A percentile compares a stretch with the other conserved stretches of the same genome.
These are phyloP conservation scores for Tetraneura akinire DNA, from an alignment of 1,140 invertebrate species.

Conservation along the genomic window DNA sequence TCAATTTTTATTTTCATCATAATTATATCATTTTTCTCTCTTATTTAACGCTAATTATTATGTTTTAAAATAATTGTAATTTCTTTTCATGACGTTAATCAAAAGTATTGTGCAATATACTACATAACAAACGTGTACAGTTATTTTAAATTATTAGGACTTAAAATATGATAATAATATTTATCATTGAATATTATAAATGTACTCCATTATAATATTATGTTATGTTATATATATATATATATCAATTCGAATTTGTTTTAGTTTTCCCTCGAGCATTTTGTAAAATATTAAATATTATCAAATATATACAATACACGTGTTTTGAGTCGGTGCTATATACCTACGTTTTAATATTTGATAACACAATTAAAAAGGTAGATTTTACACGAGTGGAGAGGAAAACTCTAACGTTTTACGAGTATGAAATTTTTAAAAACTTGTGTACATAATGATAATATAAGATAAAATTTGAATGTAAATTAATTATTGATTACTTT, in stretches of 20 bases:
- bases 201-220: not conserved
- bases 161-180: not conserved
- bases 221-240: not conserved
- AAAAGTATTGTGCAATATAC: constrained; percentile 47
- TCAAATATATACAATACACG: no score
- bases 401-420: no score
- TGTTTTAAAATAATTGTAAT: constrained; percentile 38
- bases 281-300: not conserved
- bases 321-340: constrained; percentile 22
- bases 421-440: no score
- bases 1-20: constrained; percentile 4
- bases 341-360: no score
- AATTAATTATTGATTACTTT: no score
- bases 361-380: no score
- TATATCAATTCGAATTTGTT: not conserved
- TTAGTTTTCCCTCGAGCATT: not conserved
- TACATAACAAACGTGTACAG: constrained; percentile 45
- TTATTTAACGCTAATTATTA: not conserved
- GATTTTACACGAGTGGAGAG: no score
- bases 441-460: no score
- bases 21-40: not conserved
- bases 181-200: no score
- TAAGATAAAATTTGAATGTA: no score
- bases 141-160: not conserved
- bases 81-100: constrained; percentile 42